Percentiles rank a stretch among this genome's conserved stretches.
Evolutionary conservation across 2,888 invertebrate species (phyloP).

Genomic region (Polyploca ridens): DNA sequence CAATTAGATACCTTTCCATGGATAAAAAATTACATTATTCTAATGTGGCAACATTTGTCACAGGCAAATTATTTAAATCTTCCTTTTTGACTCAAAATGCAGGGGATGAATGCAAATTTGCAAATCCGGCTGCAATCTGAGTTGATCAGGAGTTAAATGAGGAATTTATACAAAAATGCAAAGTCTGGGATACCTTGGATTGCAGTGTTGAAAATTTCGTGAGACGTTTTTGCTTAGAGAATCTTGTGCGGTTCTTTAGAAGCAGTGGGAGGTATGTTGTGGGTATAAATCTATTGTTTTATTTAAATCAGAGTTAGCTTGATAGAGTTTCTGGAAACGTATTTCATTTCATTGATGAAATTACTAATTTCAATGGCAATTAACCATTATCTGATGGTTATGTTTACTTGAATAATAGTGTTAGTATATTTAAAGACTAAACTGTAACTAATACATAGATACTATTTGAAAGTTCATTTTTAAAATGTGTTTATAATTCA

Average conservation of each 20-base stretch:
- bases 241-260: slow-evolving; percentile 33
- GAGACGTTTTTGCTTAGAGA: slow-evolving; percentile 33
- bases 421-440: too few relatives aligned
- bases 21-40: slow-evolving; percentile 62
- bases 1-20: slow-evolving; percentile 66
- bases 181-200: slow-evolving; percentile 44
- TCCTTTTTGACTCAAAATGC: slow-evolving; percentile 47
- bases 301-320: not conserved
- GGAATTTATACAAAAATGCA: slow-evolving; percentile 77
- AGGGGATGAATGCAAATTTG: slow-evolving; percentile 71
- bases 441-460: too few relatives aligned
- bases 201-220: slow-evolving; percentile 43
- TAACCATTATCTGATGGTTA: too few relatives aligned
- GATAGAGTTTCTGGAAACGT: not conserved
- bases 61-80: slow-evolving; percentile 75
- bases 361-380: too few relatives aligned
- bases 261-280: slow-evolving; percentile 26
- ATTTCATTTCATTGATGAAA: not conserved
- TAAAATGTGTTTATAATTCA: too few relatives aligned
- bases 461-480: too few relatives aligned
- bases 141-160: slow-evolving; percentile 73
- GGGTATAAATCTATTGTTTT: not conserved
- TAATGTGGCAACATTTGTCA: slow-evolving; percentile 69
- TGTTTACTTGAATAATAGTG: too few relatives aligned
- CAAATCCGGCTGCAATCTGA: slow-evolving; percentile 62